Conservation (phyloP, 2,797 vertebrate genomes). For the Bryconaethiops microstoma region DNA sequence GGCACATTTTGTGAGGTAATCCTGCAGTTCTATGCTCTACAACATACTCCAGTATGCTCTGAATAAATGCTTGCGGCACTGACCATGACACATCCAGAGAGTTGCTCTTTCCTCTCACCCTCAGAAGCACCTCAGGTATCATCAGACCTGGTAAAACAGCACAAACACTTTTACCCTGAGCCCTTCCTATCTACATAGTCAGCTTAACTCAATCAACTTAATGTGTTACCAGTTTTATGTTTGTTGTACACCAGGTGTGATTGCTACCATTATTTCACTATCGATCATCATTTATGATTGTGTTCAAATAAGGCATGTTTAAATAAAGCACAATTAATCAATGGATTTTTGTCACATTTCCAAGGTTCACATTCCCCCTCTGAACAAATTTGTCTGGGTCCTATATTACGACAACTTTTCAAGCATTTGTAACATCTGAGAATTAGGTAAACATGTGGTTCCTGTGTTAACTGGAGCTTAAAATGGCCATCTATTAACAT, state of each 20-base stretch:
- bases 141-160: constrained; percentile 57
- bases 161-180: constrained; percentile 4
- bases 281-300: no score
- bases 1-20: constrained; percentile 34
- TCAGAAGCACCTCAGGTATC: constrained; percentile 18
- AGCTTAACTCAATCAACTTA: not conserved
- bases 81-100: constrained; percentile 70
- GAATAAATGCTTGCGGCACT: not conserved
- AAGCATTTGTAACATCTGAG: no score
- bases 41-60: constrained; percentile 66
- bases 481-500: no score
- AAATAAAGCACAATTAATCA: no score
- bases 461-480: no score
- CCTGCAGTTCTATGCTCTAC: constrained; percentile 70
- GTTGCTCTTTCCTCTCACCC: constrained; percentile 47
- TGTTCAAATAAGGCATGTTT: no score
- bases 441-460: no score
- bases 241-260: not conserved
- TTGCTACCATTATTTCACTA: no score
- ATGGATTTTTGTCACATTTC: no score
- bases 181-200: not conserved
- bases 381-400: no score
- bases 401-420: no score
- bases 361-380: no score
- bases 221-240: not conserved